phyloP scores from a whole-genome alignment of 2,888 invertebrate species.

The Pelosia muscerda region DNA sequence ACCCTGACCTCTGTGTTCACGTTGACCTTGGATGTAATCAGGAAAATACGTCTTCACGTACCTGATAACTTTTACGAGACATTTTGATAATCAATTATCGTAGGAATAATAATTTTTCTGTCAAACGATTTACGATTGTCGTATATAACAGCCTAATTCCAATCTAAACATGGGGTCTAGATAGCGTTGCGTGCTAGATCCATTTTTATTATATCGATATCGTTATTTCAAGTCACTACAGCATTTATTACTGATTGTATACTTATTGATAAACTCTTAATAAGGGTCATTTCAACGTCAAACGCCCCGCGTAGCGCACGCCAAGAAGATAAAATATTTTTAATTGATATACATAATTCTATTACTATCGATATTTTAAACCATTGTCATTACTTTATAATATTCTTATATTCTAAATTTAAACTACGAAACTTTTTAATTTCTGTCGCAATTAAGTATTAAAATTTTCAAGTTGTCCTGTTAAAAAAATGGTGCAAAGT shows the following conservation, averaged over 20 bases:
- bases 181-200: too few relatives aligned
- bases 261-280: background rate
- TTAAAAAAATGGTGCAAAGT: slow-evolving; percentile 62
- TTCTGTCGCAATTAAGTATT: background rate
- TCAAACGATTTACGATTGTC: too few relatives aligned
- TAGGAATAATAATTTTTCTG: too few relatives aligned
- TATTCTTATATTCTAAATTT: background rate
- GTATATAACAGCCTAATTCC: too few relatives aligned
- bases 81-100: too few relatives aligned
- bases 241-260: background rate
- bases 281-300: background rate
- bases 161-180: too few relatives aligned
- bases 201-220: background rate
- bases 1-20: too few relatives aligned
- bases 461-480: background rate
- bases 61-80: too few relatives aligned
- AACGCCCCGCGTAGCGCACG: background rate
- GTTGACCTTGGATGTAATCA: too few relatives aligned
- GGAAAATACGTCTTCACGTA: too few relatives aligned
- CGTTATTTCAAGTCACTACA: background rate
- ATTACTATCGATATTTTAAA: background rate
- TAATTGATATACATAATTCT: background rate
- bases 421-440: background rate
- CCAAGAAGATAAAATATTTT: background rate
- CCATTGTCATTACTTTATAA: background rate